Evolutionary conservation across 2,888 invertebrate species (phyloP), one percentile per base, ranked within the genome.

Genomic region (Daptonema setosum): DNA sequence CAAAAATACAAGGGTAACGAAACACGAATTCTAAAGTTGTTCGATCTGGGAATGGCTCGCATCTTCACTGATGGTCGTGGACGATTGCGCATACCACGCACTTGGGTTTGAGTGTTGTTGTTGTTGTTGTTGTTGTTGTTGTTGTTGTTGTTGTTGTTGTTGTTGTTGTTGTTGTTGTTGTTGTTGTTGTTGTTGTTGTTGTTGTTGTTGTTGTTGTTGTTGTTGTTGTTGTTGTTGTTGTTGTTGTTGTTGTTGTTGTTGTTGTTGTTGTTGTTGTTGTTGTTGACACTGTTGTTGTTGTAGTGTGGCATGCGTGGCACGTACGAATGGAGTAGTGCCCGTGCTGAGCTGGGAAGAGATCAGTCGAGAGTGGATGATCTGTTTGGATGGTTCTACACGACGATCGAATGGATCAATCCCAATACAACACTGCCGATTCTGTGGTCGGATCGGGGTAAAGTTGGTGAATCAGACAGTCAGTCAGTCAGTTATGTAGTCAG

Each of bases 371-470:
- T 52, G 8, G 52, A 52, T 28, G 52, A 52, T 28, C n/a, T 52
- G 52, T 52, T 24, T 24, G 20, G 26, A 11, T 52, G 52, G 52
- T 28, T 52, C 17, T 52, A 26, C 52, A 14, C 8, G 3, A 24
- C 26, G 52, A n/a, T 52, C 8, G 52, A 52, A 17, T 28, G 24
- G 52, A 26, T 52, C 25, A 43, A 54, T 25, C 45, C 43, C 43
- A 45, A 54, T 2, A 55, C 54, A 17, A 45, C 55, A 24, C 52
- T 58, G 43, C 62, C 62, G 17, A 51, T 61, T 1, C 62, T 62
- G n/a, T 62, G 62, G 62, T 57, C 59, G 14, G n/a, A 14, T 8
- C n/a, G 48, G n/a, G 48, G 48, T n/a, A n/a, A n/a, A n/a, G n/a
- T n/a, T n/a, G n/a, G n/a, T n/a, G n/a, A n/a, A n/a, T n/a, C n/a